Conservation (phyloP, 2,888 invertebrate species). For the Sphecodes monilicornis region DNA sequence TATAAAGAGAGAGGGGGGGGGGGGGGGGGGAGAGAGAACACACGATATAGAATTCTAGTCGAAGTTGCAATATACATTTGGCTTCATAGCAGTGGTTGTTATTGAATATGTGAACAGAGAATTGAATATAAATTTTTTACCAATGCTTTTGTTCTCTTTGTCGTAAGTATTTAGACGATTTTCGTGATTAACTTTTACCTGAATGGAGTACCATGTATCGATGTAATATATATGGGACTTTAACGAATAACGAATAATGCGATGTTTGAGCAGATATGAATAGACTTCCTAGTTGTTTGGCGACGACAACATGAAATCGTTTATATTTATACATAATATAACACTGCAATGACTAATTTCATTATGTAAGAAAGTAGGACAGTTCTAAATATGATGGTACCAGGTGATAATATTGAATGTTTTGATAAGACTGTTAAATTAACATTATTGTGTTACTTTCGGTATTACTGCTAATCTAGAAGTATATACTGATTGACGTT, state of each 20-base stretch:
- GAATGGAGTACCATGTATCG: constrained; percentile 19
- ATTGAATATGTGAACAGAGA: constrained; percentile 36
- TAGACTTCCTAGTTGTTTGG: constrained; percentile 51
- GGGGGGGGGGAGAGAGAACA: constrained; percentile 10
- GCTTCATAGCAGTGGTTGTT: constrained; percentile 50
- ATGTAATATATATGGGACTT: constrained; percentile 44
- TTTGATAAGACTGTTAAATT: constrained; percentile 68
- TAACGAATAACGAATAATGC: constrained; percentile 50
- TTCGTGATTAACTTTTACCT: constrained; percentile 41
- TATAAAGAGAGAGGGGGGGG: constrained; percentile 16
- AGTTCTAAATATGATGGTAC: constrained; percentile 34
- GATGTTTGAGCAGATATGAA: constrained; percentile 46
- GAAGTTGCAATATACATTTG: constrained; percentile 51
- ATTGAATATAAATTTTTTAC: constrained; percentile 61
- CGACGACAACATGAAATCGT: constrained; percentile 30
- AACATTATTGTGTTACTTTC: constrained; percentile 42
- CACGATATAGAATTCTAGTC: constrained; percentile 56
- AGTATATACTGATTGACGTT: constrained; percentile 34
- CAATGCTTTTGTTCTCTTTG: constrained; percentile 37
- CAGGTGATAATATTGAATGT: constrained; percentile 45
- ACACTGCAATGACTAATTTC: constrained; percentile 48
- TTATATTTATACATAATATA: constrained; percentile 45
- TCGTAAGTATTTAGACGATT: constrained; percentile 35
- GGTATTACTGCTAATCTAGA: constrained; percentile 31
- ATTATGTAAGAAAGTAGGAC: constrained; percentile 44